Percentiles rank a stretch among this genome's conserved stretches.
Evolutionary conservation across 2,113 vertebrate genomes (phyloP).

Genomic region (Morone chrysops): DNA sequence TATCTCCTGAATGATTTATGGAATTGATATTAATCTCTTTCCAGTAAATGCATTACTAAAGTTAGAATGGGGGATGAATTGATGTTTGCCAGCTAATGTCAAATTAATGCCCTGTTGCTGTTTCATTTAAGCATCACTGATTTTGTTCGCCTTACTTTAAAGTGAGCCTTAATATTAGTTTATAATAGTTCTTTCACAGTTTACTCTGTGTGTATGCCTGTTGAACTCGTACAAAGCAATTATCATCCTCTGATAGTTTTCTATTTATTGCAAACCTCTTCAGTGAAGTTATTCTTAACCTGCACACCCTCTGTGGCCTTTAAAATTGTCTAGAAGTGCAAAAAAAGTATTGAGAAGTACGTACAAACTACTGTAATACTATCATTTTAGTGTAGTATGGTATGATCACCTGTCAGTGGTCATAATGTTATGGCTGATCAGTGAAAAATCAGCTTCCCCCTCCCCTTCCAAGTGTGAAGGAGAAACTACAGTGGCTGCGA

Average conservation of each 20-base stretch:
- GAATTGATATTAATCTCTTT: constrained; percentile 98
- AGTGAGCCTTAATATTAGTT: constrained; percentile 11
- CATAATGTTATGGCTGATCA: too few relatives aligned
- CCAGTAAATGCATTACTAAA: constrained; percentile 95
- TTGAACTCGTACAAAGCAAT: background rate
- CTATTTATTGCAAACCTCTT: constrained; percentile 7
- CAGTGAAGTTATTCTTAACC: background rate
- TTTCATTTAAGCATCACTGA: constrained; percentile 87
- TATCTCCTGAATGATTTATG: constrained; percentile 96
- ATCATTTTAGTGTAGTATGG: background rate
- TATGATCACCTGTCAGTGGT: too few relatives aligned
- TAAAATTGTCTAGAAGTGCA: too few relatives aligned
- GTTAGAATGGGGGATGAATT: constrained; percentile 89
- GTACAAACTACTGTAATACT: too few relatives aligned
- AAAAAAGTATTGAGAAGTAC: too few relatives aligned
- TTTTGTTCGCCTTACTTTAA: constrained; percentile 19
- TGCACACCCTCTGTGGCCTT: too few relatives aligned
- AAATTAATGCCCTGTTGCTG: constrained; percentile 90
- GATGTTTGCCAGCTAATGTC: constrained; percentile 90
- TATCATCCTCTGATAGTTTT: constrained; percentile 6
- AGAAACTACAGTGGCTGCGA: too few relatives aligned
- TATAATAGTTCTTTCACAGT: constrained; percentile 1
- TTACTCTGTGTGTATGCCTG: background rate
- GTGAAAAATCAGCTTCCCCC: too few relatives aligned
- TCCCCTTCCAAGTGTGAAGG: too few relatives aligned